phyloP scores from a whole-genome alignment of 2,888 invertebrate species.

The Lottia gigantea region DNA sequence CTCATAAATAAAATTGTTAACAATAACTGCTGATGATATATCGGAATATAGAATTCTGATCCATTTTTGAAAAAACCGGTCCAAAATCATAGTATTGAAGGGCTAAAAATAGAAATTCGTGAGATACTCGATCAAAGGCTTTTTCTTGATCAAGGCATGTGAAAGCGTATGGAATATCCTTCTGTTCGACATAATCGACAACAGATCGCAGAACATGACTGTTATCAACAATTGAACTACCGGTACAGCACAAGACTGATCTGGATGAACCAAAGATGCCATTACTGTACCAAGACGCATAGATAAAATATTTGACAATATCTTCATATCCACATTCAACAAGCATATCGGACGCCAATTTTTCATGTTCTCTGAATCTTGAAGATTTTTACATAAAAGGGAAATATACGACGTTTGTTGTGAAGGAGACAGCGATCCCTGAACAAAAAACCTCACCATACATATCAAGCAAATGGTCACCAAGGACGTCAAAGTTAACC shows the following conservation, averaged over 20 bases:
- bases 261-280: conserved; percentile 27
- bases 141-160: conserved; percentile 42
- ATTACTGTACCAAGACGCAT: conserved; percentile 31
- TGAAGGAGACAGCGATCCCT: conserved; percentile 20
- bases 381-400: conserved; percentile 36
- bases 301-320: conserved; percentile 36
- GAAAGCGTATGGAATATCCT: conserved; percentile 31
- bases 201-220: conserved; percentile 34
- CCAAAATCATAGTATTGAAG: conserved; percentile 36
- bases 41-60: conserved; percentile 35
- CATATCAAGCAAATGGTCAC: conserved; percentile 22
- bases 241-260: conserved; percentile 40
- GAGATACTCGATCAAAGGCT: conserved; percentile 39
- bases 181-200: conserved; percentile 34
- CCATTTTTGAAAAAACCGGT: conserved; percentile 32
- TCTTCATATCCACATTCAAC: conserved; percentile 38
- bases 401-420: conserved; percentile 25
- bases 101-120: conserved; percentile 33
- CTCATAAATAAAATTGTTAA: conserved; percentile 33
- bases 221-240: conserved; percentile 40
- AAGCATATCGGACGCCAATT: conserved; percentile 21
- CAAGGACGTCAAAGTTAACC: conserved; percentile 24
- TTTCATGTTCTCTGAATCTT: conserved; percentile 28
- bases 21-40: conserved; percentile 32
- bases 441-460: conserved; percentile 21